Base-by-base conservation (phyloP, 2,888 invertebrate species). In the Caenorhabditis auriculariae region DNA sequence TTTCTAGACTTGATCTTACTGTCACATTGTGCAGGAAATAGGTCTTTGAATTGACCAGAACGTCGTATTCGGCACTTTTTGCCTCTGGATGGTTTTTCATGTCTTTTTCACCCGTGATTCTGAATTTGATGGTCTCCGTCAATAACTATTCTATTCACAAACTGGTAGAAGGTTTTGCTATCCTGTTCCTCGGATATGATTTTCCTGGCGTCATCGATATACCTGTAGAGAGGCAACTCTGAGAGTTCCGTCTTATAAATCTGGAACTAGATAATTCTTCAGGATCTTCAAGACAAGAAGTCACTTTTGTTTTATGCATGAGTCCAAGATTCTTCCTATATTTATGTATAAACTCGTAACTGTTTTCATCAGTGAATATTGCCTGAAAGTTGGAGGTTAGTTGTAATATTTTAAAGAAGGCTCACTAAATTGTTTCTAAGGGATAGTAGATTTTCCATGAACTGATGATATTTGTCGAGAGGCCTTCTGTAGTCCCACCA, bases 11-110 rank as follows among this genome's bases (percentile, higher is more conserved):
- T n/a, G 63, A 59, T 24, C 58, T 64, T 54, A 69, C 48, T 9
- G 78, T 73, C 21, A 79, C 74, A 60, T 82, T 77, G 47, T 77
- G 55, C 43, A 82, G 48, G 54, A 82, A 71, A 51, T 80, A 69
- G 3, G 81, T 72, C 69, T 82, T 82, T 27, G 82, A 82, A 63
- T 82, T 81, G 71, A 83, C 81, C 4, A 83, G 64, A 35, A 82
- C 74, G 52, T 82, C 78, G 60, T 82, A 82, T 23, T 82, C 82
- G 4, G 82, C 76, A 32, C 78, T 80, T 54, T 78, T 77, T 0
- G 80, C 77, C 54, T 82, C 82, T 0, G 82, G 82, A 64, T 82
- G 82, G n/a, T 66, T 58, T 35, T 61, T 62, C 72, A 81, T 74
- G 39, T 66, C 66, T 35, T 51, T 47, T 41, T 80, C 80, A 2